Evolutionary conservation across 1,140 invertebrate species (phyloP).

Genomic region (Zaprionus ghesquierei): DNA sequence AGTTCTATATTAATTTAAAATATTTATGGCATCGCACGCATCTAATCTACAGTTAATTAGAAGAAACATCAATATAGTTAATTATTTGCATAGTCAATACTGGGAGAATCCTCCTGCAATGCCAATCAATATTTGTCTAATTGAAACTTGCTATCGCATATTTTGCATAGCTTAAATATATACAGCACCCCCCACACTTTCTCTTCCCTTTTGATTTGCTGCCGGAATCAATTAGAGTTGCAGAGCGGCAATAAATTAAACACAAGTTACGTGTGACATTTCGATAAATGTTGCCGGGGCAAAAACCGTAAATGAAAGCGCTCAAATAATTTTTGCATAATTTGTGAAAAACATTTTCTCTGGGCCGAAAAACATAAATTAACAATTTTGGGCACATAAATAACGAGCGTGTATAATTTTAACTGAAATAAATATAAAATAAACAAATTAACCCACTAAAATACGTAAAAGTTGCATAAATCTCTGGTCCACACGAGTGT

Average conservation of each 20-base stretch:
- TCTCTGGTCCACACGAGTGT: slow-evolving; percentile 15
- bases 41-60: not conserved
- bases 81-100: slow-evolving; percentile 7
- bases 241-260: not conserved
- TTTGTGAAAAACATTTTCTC: slow-evolving; percentile 5
- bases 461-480: slow-evolving; percentile 70
- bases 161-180: slow-evolving; percentile 9
- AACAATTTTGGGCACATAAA: slow-evolving; percentile 61
- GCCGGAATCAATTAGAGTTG: not conserved
- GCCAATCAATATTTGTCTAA: not conserved
- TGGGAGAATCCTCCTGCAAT: not conserved
- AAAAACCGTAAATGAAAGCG: not conserved
- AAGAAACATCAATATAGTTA: slow-evolving; percentile 1
- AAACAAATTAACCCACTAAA: slow-evolving; percentile 76
- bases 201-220: not conserved
- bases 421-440: slow-evolving; percentile 56
- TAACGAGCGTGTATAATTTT: slow-evolving; percentile 43
- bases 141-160: not conserved
- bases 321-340: not conserved
- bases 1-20: not conserved
- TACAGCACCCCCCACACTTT: not conserved
- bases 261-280: not conserved
- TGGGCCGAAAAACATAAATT: slow-evolving; percentile 43
- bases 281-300: not conserved
- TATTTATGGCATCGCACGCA: not conserved